Evolutionary conservation across 2,888 invertebrate species (phyloP), one percentile per base, ranked within the genome.

Genomic region (Parasteatoda lunata): DNA sequence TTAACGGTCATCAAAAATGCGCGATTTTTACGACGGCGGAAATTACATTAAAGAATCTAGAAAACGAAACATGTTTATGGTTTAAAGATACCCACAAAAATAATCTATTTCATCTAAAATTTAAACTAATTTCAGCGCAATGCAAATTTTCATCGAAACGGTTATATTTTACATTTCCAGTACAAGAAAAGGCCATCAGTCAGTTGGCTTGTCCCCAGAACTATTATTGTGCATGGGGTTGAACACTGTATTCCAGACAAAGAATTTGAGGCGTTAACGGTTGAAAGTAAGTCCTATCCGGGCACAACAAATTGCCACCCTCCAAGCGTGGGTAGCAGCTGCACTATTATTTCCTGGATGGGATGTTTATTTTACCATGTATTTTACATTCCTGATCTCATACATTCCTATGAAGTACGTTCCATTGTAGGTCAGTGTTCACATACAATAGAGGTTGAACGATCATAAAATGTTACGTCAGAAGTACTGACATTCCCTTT

Each of bases 191-290:
- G 11, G 4, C 49, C 0, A 48, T 71, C 5, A 52, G n/a, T n/a
- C n/a, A n/a, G n/a, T n/a, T n/a, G n/a, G n/a, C n/a, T 6, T 66
- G 73, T 54, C 54, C 52, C 0, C 73, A 73, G 11, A 73, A 73
- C 47, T 52, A 51, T 30, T 73, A n/a, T n/a, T 73, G 52, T 73
- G 73, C 73, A 73, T 73, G 73, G 73, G 73, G 73, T n/a, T 0
- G 73, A 73, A 30, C 51, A 51, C 54, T 51, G 73, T 3, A 52
- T 73, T 5, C 52, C 52, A 52, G 11, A 73, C 5, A 68, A 68
- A 3, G 3, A 73, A 7, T 73, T 73, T 15, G 73, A 73, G 30
- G 52, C 54, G 8, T 8, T 73, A 5, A 73, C 73, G 0, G 13
- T 52, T 0, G 73, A 73, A 73, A 73, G 54, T 13, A 15, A 52